Evolutionary conservation across 1,140 invertebrate species (phyloP).

Genomic region (Teleogryllus occipitalis): DNA sequence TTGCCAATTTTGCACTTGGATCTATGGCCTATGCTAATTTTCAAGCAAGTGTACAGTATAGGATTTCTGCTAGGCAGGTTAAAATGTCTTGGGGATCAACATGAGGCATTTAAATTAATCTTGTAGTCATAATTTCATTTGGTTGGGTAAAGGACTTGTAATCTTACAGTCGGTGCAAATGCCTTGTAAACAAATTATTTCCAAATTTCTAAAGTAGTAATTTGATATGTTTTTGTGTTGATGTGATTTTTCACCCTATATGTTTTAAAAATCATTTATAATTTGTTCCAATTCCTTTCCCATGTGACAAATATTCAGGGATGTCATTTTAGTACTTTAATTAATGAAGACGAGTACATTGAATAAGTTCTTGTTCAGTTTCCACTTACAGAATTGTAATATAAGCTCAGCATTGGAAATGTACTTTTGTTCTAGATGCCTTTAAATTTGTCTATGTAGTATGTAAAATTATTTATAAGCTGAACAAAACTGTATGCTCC

Average conservation of each 20-base stretch:
- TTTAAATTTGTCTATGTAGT: background rate
- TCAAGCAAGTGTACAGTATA: background rate
- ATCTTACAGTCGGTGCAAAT: background rate
- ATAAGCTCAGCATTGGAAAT: background rate
- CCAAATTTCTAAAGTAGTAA: background rate
- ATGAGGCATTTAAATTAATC: background rate
- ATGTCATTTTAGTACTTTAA: background rate
- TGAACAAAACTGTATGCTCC: background rate
- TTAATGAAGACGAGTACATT: background rate
- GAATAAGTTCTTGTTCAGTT: background rate
- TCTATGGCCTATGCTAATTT: background rate
- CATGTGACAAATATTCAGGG: background rate
- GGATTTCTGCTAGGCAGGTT: background rate
- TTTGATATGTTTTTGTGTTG: background rate
- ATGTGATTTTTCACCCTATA: background rate
- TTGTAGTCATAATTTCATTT: background rate
- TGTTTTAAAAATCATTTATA: background rate
- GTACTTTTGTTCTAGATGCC: background rate
- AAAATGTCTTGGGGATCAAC: background rate
- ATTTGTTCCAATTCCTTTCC: background rate
- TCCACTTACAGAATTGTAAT: background rate
- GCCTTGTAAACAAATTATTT: background rate
- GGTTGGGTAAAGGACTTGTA: background rate
- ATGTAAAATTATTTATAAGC: slow-evolving; percentile 1
- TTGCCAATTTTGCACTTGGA: background rate